Conservation (phyloP, 2,888 invertebrate species). For the Lutraria lutraria region DNA sequence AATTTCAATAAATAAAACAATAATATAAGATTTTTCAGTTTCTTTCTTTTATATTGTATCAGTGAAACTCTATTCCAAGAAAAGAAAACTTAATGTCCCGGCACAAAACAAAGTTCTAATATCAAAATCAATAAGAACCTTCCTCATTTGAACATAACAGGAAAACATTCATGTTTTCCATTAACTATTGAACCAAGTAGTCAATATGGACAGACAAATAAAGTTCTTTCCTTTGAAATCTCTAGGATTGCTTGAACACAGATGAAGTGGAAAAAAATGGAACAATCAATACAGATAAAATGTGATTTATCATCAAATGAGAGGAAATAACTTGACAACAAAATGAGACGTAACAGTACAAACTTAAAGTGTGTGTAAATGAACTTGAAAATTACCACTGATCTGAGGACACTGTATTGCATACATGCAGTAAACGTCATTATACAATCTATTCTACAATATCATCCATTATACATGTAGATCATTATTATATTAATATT, state of each 20-base stretch:
- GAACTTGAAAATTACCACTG: too few relatives aligned
- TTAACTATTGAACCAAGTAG: constrained; percentile 6
- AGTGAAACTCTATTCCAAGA: constrained; percentile 1
- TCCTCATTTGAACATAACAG: background rate
- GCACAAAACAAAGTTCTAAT: background rate
- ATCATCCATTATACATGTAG: too few relatives aligned
- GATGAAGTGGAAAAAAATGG: background rate
- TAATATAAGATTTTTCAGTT: too few relatives aligned
- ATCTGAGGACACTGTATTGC: too few relatives aligned
- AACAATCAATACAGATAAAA: background rate
- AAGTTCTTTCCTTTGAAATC: background rate
- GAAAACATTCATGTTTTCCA: background rate
- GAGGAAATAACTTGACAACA: too few relatives aligned
- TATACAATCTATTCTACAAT: too few relatives aligned
- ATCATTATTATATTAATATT: too few relatives aligned
- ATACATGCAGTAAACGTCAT: too few relatives aligned
- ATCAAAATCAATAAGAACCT: background rate
- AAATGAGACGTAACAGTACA: too few relatives aligned
- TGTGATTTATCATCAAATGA: too few relatives aligned
- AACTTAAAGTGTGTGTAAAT: too few relatives aligned
- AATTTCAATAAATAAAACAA: too few relatives aligned
- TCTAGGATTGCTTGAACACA: background rate
- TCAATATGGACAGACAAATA: constrained; percentile 19
- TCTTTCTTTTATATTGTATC: background rate
- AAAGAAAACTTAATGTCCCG: background rate